These are phyloP conservation scores for Alectura lathami DNA, from an alignment of 2,113 vertebrate genomes.

Conservation along the genomic window DNA sequence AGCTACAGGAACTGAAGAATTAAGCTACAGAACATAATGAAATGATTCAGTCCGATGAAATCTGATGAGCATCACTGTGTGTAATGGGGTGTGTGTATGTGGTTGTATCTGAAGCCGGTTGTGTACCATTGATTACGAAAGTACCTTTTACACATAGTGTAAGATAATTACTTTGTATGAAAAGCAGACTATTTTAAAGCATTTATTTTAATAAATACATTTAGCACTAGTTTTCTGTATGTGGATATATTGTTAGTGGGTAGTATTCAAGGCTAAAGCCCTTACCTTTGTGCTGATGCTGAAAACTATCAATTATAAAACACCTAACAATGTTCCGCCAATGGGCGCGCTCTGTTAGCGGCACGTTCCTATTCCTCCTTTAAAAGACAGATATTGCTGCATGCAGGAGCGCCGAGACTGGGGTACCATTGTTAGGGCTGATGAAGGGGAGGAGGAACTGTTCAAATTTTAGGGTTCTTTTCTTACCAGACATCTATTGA, in stretches of 20 bases:
- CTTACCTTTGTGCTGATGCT: slow-evolving; percentile 57
- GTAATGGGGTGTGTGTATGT: slow-evolving; percentile 21
- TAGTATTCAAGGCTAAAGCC: slow-evolving; percentile 73
- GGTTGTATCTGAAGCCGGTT: slow-evolving; percentile 41
- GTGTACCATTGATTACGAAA: slow-evolving; percentile 72
- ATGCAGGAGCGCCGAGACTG: slow-evolving; percentile 33
- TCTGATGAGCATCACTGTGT: slow-evolving; percentile 50
- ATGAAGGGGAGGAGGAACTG: slow-evolving; percentile 60
- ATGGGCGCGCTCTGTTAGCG: slow-evolving; percentile 25
- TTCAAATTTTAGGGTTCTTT: slow-evolving; percentile 70
- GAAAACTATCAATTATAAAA: slow-evolving; percentile 73
- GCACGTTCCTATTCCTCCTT: slow-evolving; percentile 59
- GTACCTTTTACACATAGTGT: slow-evolving; percentile 64
- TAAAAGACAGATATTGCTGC: slow-evolving; percentile 42
- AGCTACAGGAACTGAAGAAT: slow-evolving; percentile 62
- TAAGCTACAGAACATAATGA: slow-evolving; percentile 53
- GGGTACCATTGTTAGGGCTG: slow-evolving; percentile 65
- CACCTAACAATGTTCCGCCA: slow-evolving; percentile 68
- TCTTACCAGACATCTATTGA: slow-evolving; percentile 62
- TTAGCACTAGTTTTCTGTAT: slow-evolving; percentile 66
- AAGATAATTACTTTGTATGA: slow-evolving; percentile 74
- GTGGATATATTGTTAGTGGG: slow-evolving; percentile 65
- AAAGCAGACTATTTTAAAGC: slow-evolving; percentile 66
- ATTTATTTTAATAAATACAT: slow-evolving; percentile 66
- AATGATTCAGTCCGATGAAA: slow-evolving; percentile 57